Base-by-base conservation (phyloP, 1,140 invertebrate species). In the Mamestra configurata region DNA sequence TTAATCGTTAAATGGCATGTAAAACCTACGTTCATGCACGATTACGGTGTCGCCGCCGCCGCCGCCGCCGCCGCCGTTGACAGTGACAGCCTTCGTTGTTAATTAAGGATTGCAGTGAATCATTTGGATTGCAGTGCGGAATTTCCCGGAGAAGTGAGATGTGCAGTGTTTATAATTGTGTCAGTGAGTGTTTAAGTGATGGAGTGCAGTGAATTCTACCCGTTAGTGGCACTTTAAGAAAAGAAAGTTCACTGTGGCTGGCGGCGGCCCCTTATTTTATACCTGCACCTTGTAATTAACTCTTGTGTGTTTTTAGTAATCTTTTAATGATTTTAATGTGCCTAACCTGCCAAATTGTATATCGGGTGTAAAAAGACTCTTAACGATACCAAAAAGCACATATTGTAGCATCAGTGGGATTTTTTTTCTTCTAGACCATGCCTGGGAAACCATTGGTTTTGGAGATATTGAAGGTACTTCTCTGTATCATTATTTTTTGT, bases 121-220 rank as follows among this genome's bases (percentile, higher is more conserved):
- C 70, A 85, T 73, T 92, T 90, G 93, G 93, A 94, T 94, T 94
- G 93, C 93, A 94, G 93, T 94, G 93, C 88, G 81, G 83, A 86
- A 84, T 85, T 82, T 70, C 53, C 80, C 86, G 80, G 85, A 86
- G 81, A 84, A 92, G 91, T 94, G 92, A 91, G 73, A 82, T 59
- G 93, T 93, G 92, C 77, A 90, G 92, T 94, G 92, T 88, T 87
- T 55, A 87, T 80, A 77, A 79, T 83, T 89, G 92, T 94, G 88
- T 83, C 86, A 89, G 90, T 93, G 90, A 85, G 81, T 88, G 80
- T 78, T 80, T 82, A 82, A 84, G 82, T 88, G 83, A 84, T 84
- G 86, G 86, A 93, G 88, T 95, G 91, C 89, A 93, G 92, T 95
- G 93, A 80, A 37, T 18, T 40, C 18, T 35, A 75, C 11, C 40